Evolutionary conservation across 2,113 vertebrate species (phyloP).

Genomic region (Eulemur macaco): DNA sequence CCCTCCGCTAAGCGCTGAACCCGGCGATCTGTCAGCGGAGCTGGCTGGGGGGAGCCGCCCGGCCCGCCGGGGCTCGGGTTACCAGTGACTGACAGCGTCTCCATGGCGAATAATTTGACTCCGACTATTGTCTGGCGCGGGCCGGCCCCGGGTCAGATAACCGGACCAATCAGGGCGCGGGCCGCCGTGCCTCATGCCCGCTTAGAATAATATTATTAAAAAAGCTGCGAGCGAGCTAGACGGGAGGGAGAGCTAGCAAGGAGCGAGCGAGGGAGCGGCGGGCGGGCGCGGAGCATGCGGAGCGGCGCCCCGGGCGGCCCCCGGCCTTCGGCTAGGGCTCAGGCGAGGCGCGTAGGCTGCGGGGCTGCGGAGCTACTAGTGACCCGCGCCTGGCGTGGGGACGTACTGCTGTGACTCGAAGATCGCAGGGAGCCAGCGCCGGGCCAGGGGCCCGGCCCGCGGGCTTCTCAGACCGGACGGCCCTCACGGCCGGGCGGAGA

Average conservation of each 20-base stretch:
- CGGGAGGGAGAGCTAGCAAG: slow-evolving; percentile 72
- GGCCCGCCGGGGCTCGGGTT: slow-evolving; percentile 96
- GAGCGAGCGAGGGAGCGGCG: slow-evolving; percentile 26
- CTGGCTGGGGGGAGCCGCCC: slow-evolving; percentile 94
- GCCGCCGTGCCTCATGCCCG: slow-evolving; percentile 97
- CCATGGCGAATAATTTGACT: slow-evolving; percentile 99
- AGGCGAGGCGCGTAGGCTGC: background rate
- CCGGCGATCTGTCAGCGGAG: slow-evolving; percentile 90
- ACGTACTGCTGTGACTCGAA: slow-evolving; percentile 26
- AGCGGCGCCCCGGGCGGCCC: slow-evolving; percentile 73
- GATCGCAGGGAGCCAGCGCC: background rate
- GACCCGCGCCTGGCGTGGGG: background rate
- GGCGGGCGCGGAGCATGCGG: slow-evolving; percentile 72
- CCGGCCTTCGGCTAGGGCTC: slow-evolving; percentile 57
- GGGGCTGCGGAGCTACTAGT: slow-evolving; percentile 18
- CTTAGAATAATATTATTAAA: slow-evolving; percentile 99
- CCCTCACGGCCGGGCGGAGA: slow-evolving; percentile 46
- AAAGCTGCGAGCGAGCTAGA: slow-evolving; percentile 77
- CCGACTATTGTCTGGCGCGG: slow-evolving; percentile 99
- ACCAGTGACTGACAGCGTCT: slow-evolving; percentile 98
- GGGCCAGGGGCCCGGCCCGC: slow-evolving; percentile 39
- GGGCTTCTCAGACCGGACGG: slow-evolving; percentile 52
- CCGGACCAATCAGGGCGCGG: slow-evolving; percentile 98
- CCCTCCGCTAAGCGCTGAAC: slow-evolving; percentile 87
- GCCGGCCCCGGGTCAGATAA: slow-evolving; percentile 98